These are phyloP conservation scores for Bubo bubo DNA, from an alignment of 2,113 vertebrate species.

Conservation along the genomic window DNA sequence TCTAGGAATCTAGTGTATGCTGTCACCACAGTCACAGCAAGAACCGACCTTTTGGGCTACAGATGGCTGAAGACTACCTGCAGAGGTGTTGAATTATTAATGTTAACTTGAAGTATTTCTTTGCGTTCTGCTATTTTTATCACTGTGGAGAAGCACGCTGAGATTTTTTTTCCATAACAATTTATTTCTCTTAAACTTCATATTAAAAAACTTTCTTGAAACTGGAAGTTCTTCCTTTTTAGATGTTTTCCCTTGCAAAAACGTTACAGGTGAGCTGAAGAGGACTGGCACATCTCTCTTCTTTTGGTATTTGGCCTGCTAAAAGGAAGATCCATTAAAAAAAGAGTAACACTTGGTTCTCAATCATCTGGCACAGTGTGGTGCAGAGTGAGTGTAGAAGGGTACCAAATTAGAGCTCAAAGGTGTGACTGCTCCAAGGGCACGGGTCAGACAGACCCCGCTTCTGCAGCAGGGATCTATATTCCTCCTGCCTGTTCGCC, in stretches of 20 bases:
- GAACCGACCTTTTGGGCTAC: slow-evolving; percentile 6
- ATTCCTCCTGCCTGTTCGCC: background rate
- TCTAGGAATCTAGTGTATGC: background rate
- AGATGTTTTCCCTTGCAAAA: background rate
- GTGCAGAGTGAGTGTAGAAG: background rate
- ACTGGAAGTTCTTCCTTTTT: background rate
- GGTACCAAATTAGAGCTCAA: background rate
- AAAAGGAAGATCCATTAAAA: background rate
- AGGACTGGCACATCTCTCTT: background rate
- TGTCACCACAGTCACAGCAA: background rate
- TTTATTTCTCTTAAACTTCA: background rate
- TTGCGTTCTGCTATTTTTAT: background rate
- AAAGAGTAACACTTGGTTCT: background rate
- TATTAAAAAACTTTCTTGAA: background rate
- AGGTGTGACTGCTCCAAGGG: background rate
- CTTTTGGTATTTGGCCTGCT: background rate
- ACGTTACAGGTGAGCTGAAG: background rate
- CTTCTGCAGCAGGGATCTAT: background rate
- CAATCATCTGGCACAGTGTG: background rate
- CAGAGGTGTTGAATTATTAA: slow-evolving; percentile 49
- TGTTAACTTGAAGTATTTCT: background rate
- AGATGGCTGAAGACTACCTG: slow-evolving; percentile 47
- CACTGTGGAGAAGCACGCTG: background rate
- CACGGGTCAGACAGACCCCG: accelerated
- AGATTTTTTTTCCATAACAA: background rate